Conservation (phyloP, 2,113 vertebrate genomes). For the Lanius collurio region DNA sequence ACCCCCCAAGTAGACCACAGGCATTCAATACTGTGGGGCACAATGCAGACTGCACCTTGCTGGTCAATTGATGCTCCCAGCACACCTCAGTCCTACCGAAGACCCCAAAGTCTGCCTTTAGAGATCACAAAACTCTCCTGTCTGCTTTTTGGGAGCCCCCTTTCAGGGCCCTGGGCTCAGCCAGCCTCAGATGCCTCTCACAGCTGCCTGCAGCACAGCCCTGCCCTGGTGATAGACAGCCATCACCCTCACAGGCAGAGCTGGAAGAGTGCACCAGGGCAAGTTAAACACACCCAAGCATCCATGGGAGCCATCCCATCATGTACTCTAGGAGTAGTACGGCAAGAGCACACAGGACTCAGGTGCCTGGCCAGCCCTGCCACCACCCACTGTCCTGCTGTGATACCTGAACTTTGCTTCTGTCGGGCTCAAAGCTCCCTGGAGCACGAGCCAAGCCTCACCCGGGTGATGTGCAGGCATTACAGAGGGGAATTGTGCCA, state of each 20-base stretch:
- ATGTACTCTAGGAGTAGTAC: background rate
- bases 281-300: background rate
- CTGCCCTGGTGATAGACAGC: background rate
- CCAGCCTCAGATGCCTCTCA: fast-evolving
- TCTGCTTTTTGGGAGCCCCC: background rate
- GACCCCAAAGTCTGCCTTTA: background rate
- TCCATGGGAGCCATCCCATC: fast-evolving
- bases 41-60: background rate
- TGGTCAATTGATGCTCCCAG: fast-evolving
- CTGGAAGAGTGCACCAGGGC: background rate
- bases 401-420: background rate
- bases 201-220: background rate
- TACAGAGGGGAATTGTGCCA: background rate
- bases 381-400: background rate
- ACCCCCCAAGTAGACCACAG: background rate
- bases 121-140: background rate
- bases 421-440: background rate
- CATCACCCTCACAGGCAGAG: background rate
- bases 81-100: background rate
- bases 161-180: background rate
- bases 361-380: background rate
- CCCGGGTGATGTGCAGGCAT: background rate
- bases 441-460: background rate
- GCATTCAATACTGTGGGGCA: background rate
- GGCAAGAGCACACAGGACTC: fast-evolving